A percentile compares a stretch with the other conserved stretches of the same genome.
Evolutionary conservation across 2,888 invertebrate genomes (phyloP).

Genomic region (Molanna angustata): DNA sequence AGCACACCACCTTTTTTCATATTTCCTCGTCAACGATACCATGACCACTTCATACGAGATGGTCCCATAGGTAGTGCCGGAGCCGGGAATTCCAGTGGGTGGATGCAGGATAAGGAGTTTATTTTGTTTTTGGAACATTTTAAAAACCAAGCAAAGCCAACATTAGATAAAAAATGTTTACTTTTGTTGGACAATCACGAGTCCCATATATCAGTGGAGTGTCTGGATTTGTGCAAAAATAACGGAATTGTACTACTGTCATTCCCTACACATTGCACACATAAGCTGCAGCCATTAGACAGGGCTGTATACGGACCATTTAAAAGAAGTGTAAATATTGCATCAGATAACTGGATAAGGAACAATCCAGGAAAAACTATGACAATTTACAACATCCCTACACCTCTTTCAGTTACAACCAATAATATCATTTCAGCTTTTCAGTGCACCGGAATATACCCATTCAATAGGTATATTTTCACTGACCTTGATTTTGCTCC

Average conservation of each 20-base stretch:
- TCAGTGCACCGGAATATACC: not conserved
- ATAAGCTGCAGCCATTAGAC: constrained; percentile 3
- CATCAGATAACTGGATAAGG: not conserved
- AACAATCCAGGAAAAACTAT: constrained; percentile 1
- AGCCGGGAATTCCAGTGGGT: not conserved
- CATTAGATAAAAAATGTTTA: not conserved
- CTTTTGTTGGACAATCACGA: constrained; percentile 3
- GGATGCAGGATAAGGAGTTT: not conserved
- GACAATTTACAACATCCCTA: constrained; percentile 3
- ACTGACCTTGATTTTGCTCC: not conserved
- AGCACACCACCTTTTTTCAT: not conserved
- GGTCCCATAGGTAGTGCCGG: not conserved
- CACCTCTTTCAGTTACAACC: not conserved
- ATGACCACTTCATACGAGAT: not conserved
- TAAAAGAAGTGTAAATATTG: not conserved
- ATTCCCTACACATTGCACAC: constrained; percentile 7
- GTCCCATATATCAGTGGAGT: not conserved
- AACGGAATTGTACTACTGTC: constrained; percentile 1
- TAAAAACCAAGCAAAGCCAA: not conserved
- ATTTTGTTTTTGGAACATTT: not conserved
- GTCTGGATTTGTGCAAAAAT: not conserved
- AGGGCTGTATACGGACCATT: not conserved
- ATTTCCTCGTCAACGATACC: not conserved
- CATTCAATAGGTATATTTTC: constrained; percentile 5
- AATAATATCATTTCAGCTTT: constrained; percentile 2